These are phyloP conservation scores for Caprella mutica DNA, from an alignment of 2,888 invertebrate genomes.

Conservation along the genomic window DNA sequence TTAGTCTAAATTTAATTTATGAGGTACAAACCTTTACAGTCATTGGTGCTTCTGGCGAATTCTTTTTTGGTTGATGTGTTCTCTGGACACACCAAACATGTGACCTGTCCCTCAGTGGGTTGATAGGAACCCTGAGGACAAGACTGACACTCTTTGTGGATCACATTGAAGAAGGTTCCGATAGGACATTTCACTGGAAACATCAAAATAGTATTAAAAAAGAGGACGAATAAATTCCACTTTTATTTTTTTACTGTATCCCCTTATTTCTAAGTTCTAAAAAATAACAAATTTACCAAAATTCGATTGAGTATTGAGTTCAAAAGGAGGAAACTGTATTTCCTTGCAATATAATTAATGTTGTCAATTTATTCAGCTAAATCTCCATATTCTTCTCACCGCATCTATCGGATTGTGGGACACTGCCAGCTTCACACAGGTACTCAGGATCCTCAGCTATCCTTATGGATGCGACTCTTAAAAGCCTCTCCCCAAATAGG, in stretches of 20 bases:
- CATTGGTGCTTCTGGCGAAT: slow-evolving; percentile 40
- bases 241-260: no score
- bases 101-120: slow-evolving; percentile 45
- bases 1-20: not conserved
- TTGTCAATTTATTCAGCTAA: no score
- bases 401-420: slow-evolving; percentile 47
- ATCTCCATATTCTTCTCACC: slow-evolving; percentile 46
- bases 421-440: slow-evolving; percentile 47
- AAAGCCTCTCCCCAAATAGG: slow-evolving; percentile 33
- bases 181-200: slow-evolving; percentile 51
- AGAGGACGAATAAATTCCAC: no score
- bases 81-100: slow-evolving; percentile 50
- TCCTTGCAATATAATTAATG: no score
- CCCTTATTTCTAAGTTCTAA: no score
- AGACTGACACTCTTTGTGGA: slow-evolving; percentile 47
- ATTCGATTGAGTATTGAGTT: no score
- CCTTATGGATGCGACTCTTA: slow-evolving; percentile 28
- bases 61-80: slow-evolving; percentile 48
- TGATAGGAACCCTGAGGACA: slow-evolving; percentile 53
- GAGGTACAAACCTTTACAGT: slow-evolving; percentile 41
- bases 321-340: no score
- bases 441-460: slow-evolving; percentile 37
- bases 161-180: slow-evolving; percentile 52
- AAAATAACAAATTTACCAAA: no score
- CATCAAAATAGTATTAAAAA: no score